Conservation (phyloP, 2,888 invertebrate species). For the Pherbina coryleti region DNA sequence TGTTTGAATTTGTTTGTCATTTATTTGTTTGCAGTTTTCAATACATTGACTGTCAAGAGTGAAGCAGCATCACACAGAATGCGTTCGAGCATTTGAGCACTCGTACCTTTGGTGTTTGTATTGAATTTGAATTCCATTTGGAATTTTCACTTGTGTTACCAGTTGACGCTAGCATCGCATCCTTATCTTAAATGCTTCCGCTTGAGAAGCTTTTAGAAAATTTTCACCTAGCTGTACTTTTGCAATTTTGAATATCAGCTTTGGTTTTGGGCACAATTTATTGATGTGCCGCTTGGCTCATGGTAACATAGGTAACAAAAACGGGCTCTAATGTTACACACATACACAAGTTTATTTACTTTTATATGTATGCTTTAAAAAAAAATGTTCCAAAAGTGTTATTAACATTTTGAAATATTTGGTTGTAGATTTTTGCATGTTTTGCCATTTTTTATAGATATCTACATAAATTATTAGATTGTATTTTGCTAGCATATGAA, state of each 20-base stretch:
- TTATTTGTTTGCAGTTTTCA: background rate
- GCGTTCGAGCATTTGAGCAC: background rate
- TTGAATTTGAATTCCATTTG: conserved; percentile 22
- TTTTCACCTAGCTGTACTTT: background rate
- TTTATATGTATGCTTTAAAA: no score
- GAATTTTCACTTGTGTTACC: background rate
- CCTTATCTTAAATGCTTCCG: conserved; percentile 68
- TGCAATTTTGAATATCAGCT: no score
- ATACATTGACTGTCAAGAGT: background rate
- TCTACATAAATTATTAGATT: background rate
- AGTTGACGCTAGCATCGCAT: conserved; percentile 16
- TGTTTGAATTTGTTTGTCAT: background rate
- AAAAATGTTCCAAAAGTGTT: background rate
- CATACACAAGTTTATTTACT: no score
- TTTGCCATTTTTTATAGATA: background rate
- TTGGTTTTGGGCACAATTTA: no score
- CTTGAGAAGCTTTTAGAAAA: conserved; percentile 57
- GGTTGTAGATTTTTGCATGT: background rate
- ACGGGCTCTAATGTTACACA: no score
- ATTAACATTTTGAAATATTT: background rate
- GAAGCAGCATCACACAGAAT: background rate
- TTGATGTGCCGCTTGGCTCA: no score
- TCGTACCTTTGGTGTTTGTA: background rate
- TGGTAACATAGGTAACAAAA: no score
- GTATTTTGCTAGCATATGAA: conserved; percentile 55